These are phyloP conservation scores for Myotis yumanensis DNA, from an alignment of 2,113 vertebrate species.

Conservation along the genomic window DNA sequence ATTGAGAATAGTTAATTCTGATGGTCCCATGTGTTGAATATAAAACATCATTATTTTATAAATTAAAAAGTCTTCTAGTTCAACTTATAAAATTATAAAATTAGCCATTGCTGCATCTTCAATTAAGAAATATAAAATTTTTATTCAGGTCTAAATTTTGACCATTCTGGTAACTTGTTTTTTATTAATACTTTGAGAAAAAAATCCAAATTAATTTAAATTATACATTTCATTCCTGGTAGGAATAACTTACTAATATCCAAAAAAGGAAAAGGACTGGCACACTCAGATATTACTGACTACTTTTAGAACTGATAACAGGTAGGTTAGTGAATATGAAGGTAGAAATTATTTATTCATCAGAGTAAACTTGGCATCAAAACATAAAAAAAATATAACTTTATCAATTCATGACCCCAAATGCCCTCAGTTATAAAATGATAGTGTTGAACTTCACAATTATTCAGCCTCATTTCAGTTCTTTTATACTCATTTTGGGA, in stretches of 20 bases:
- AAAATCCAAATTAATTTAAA: constrained; percentile 9
- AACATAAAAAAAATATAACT: background rate
- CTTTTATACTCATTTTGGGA: constrained; percentile 15
- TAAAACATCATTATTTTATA: background rate
- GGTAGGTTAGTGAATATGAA: background rate
- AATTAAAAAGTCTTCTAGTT: constrained; percentile 2
- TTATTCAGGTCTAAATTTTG: background rate
- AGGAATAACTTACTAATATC: background rate
- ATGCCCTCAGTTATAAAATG: background rate
- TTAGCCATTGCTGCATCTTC: background rate
- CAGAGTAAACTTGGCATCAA: background rate
- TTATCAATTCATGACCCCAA: background rate
- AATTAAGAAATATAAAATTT: background rate
- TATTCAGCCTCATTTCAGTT: background rate
- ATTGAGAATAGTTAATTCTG: background rate
- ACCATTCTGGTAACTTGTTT: background rate
- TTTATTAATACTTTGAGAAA: background rate
- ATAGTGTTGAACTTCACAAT: background rate
- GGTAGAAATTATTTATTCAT: background rate
- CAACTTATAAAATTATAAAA: background rate
- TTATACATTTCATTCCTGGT: background rate
- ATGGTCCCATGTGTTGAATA: background rate
- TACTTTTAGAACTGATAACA: background rate
- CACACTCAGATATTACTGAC: background rate
- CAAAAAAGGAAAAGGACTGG: background rate